Base-by-base conservation (phyloP, 2,888 invertebrate species). In the Rhingia campestris region DNA sequence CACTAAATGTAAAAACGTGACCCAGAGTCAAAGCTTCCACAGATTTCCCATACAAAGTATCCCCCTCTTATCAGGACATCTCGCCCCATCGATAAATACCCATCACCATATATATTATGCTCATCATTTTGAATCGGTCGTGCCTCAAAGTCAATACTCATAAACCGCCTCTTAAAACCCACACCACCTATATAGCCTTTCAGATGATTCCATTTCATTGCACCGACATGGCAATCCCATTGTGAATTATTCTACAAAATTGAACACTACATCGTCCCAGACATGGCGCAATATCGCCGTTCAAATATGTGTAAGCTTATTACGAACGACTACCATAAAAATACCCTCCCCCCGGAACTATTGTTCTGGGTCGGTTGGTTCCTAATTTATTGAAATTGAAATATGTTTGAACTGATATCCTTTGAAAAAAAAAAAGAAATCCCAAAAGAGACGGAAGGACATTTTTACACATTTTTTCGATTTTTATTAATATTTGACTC, bases 381-480 rank as follows among this genome's bases (percentile, higher is more conserved):
- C 41, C 56, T 43, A 77, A 82, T 82, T 77, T 77, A 82, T 77
- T 82, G 72, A 82, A 77, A 82, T 77, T 77, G 76, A 72, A 76
- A 76, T 9, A 10, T 67, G 43, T 74, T 74, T 49, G 41, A 74
- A 54, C 45, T 22, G 39, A 30, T 54, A 49, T 47, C 37, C 4
- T 5, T 45, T 22, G 22, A 12, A 49, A 7, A 69, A 37, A 35
- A 10, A 56, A 45, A 30, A 35, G 7, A 10, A 49, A 49, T 7
- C 32, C 22, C 41, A 0, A 10, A 7, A 6, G 10, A 41, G 10
- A 41, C 9, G 10, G 10, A 41, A 0, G 22, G 22, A 22, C 22
- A 22, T 22, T 9, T 41, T 41, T 41, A 41, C 9, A 41, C 7
- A 9, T 41, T 4, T 41, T 41, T 66, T 51, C 49, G 9, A 30